These are phyloP conservation scores for Helicoverpa assulta DNA, from an alignment of 2,888 invertebrate species.

Conservation along the genomic window DNA sequence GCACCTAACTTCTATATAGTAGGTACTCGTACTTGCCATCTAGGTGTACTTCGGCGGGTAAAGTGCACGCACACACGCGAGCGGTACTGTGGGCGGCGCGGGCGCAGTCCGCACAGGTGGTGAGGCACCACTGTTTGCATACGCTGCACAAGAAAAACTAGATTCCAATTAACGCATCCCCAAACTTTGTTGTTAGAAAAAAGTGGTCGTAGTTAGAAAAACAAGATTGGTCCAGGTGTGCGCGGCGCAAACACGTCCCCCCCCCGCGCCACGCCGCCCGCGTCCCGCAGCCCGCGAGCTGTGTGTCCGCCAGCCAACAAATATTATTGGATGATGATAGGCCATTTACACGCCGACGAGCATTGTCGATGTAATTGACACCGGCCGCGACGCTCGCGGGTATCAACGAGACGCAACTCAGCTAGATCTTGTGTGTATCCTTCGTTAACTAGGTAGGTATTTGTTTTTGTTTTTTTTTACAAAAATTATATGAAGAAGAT, in stretches of 20 bases:
- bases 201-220: constrained; percentile 74
- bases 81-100: too few species aligned
- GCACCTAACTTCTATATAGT: too few species aligned
- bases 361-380: constrained; percentile 67
- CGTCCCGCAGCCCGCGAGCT: constrained; percentile 3
- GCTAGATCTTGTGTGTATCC: too few species aligned
- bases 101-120: background rate
- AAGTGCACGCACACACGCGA: too few species aligned
- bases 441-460: too few species aligned
- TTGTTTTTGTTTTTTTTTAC: too few species aligned
- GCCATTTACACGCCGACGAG: constrained; percentile 77
- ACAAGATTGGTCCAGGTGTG: constrained; percentile 75
- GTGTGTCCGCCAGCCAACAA: constrained; percentile 67
- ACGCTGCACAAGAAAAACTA: constrained; percentile 75
- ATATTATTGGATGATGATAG: constrained; percentile 84
- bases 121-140: constrained; percentile 69
- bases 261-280: background rate
- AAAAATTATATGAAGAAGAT: too few species aligned
- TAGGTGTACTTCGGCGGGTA: too few species aligned
- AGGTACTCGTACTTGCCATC: too few species aligned
- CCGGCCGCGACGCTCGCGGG: constrained; percentile 7
- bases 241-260: constrained; percentile 65
- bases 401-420: background rate
- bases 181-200: constrained; percentile 73
- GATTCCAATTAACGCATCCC: constrained; percentile 78